phyloP scores from a whole-genome alignment of 2,797 vertebrate species.

The Paramormyrops hopkinsi region DNA sequence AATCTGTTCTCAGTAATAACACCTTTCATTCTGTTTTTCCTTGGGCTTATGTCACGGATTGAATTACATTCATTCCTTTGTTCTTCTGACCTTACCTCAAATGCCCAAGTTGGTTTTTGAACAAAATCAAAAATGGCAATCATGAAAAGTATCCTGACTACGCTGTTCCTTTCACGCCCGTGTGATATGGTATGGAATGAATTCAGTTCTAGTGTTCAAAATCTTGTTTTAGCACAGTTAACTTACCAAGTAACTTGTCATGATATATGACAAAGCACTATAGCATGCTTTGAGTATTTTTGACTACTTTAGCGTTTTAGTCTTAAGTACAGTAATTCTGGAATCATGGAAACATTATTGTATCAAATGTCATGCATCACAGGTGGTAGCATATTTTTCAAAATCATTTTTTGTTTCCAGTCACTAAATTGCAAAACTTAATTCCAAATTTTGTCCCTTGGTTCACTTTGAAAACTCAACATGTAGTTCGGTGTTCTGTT shows the following conservation, averaged over 20 bases:
- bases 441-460: slow-evolving; percentile 10
- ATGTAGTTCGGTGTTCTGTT: background rate
- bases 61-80: slow-evolving; percentile 29
- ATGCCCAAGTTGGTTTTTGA: slow-evolving; percentile 13
- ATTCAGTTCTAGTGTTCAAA: slow-evolving; percentile 12
- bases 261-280: slow-evolving; percentile 20
- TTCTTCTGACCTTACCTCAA: slow-evolving; percentile 28
- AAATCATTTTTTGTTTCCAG: slow-evolving; percentile 8
- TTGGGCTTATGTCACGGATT: slow-evolving; percentile 21
- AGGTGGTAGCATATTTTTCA: slow-evolving; percentile 11
- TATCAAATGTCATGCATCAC: background rate
- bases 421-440: slow-evolving; percentile 8
- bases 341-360: slow-evolving; percentile 1
- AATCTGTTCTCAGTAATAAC: slow-evolving; percentile 12
- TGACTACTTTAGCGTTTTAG: slow-evolving; percentile 18
- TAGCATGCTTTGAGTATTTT: slow-evolving; percentile 21
- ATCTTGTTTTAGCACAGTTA: slow-evolving; percentile 17
- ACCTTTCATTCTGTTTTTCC: slow-evolving; percentile 13
- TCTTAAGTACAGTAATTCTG: slow-evolving; percentile 16
- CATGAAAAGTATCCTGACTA: slow-evolving; percentile 21
- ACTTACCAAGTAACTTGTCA: slow-evolving; percentile 4
- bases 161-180: slow-evolving; percentile 3
- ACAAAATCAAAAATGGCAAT: slow-evolving; percentile 33
- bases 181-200: slow-evolving; percentile 2
- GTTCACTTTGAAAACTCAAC: background rate